Base-by-base conservation (phyloP, 1,140 invertebrate genomes). In the Daktulosphaira vitifoliae region DNA sequence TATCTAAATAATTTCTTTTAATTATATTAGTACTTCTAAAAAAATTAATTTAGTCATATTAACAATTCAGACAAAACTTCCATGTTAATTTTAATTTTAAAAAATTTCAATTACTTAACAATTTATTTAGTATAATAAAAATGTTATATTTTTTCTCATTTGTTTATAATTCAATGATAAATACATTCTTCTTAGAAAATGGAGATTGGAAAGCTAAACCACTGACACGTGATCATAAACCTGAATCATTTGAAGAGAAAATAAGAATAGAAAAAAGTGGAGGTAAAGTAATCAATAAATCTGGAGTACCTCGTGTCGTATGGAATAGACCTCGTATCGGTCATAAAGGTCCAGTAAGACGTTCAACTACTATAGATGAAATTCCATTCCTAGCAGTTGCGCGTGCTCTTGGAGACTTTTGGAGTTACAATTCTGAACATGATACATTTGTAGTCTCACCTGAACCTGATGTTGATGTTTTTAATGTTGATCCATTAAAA, bases 361-460 rank as follows among this genome's bases (percentile, higher is more conserved):
- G 88, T 65, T 88, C 87, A 1, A 92, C 90, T 2, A 83, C 82
- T 0, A 90, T 95, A 70, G 94, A 97, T 75, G 89, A 92, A 75
- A 96, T 98, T 71, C 95, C 95, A 0, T 98, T 98, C 74, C 77
- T 98, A 51, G 94, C 95, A 44, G 93, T 98, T 26, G 93, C 95
- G 9, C 81, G 95, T 69, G 93, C 92, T 26, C 76, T 98, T 66
- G 85, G 95, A 67, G 95, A 98, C 77, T 79, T 98, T 1, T 98
- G 95, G 95, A 96, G 92, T 72, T 97, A 95, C 73, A 96, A 97
- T 77, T 88, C 87, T 1, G 82, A 83, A 49, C 82, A 84, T 69
- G 84, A 93, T 73, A 85, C 89, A 74, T 98, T 96, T 78, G 87
- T 96, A 11, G 94, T 98, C 3, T 95, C 91, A n/a, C 96, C 96